A percentile compares a stretch with the other conserved stretches of the same genome.
phyloP scores from a whole-genome alignment of 2,113 vertebrate genomes.

The Balaenoptera acutorostrata region DNA sequence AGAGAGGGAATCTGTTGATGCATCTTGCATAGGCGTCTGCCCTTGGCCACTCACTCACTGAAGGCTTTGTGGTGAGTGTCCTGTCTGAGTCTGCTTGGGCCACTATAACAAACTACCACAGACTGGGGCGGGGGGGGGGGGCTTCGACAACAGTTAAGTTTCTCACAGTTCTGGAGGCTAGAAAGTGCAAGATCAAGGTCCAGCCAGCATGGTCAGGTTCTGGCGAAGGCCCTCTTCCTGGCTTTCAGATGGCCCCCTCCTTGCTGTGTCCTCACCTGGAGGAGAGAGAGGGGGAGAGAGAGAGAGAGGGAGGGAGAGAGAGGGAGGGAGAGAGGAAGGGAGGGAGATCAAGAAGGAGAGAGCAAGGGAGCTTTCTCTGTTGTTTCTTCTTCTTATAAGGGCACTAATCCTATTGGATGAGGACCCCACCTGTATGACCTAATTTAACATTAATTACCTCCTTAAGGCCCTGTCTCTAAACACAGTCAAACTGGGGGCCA shows the following conservation, averaged over 20 bases:
- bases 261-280: background rate
- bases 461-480: background rate
- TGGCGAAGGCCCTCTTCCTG: background rate
- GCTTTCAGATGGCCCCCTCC: background rate
- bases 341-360: background rate
- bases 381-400: background rate
- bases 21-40: background rate
- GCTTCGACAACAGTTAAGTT: background rate
- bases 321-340: background rate
- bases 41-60: background rate
- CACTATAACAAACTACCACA: background rate
- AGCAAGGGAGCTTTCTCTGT: background rate
- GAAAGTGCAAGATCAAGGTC: background rate
- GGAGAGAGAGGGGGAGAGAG: background rate
- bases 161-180: background rate
- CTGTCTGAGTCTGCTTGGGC: background rate
- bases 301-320: background rate
- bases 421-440: background rate
- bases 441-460: background rate
- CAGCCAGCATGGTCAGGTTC: background rate
- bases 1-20: background rate
- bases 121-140: background rate
- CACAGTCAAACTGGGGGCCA: background rate
- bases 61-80: background rate
- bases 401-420: background rate